Evolutionary conservation across 2,888 invertebrate species (phyloP).

Genomic region (Synergus itoensis): DNA sequence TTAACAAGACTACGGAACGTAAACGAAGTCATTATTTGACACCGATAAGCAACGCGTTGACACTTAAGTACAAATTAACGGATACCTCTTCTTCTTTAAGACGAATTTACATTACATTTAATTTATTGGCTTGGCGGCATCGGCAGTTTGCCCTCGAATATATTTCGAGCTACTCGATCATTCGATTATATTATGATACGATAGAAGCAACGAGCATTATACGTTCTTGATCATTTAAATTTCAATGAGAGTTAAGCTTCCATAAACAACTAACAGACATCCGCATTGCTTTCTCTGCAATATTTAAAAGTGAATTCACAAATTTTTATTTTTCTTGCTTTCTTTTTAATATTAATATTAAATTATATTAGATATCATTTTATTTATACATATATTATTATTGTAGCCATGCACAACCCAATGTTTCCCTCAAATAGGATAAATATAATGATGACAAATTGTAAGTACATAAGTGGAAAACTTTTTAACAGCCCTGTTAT

Average conservation of each 20-base stretch:
- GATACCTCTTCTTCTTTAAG: slow-evolving; percentile 12
- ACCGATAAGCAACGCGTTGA: slow-evolving; percentile 26
- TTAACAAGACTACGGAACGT: not conserved
- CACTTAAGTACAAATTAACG: slow-evolving; percentile 39
- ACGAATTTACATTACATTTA: slow-evolving; percentile 18
- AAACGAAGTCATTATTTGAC: slow-evolving; percentile 40
- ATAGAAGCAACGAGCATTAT: not conserved
- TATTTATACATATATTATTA: too few relatives aligned
- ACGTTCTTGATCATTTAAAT: slow-evolving; percentile 29
- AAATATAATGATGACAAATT: too few relatives aligned
- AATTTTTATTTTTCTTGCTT: too few relatives aligned
- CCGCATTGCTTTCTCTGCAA: slow-evolving; percentile 13
- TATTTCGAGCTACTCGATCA: slow-evolving; percentile 20
- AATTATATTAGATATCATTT: too few relatives aligned
- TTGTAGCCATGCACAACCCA: too few relatives aligned
- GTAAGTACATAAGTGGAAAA: too few relatives aligned
- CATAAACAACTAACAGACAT: slow-evolving; percentile 11
- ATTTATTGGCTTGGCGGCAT: slow-evolving; percentile 4
- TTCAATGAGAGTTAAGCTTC: slow-evolving; percentile 17
- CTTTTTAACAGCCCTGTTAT: too few relatives aligned
- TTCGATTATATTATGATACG: slow-evolving; percentile 5
- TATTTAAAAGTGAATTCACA: too few relatives aligned
- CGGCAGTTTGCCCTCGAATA: slow-evolving; percentile 31
- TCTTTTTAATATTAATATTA: too few relatives aligned
- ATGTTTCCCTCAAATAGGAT: too few relatives aligned